Evolutionary conservation across 2,888 invertebrate genomes (phyloP).

Genomic region (Barypeithes pellucidus): DNA sequence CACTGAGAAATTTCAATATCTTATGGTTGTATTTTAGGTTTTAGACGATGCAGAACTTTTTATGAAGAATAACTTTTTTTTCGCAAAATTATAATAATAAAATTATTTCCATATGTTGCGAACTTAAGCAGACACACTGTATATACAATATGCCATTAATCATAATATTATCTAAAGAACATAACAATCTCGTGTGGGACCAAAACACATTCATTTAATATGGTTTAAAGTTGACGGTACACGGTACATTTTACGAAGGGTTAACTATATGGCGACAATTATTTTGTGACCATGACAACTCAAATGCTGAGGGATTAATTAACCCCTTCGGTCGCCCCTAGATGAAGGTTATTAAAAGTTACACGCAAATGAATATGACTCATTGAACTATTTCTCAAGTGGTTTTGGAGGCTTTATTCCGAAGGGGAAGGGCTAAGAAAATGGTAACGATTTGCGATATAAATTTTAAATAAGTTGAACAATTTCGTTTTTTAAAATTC

Average conservation of each 20-base stretch:
- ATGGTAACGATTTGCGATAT: slow-evolving; percentile 14
- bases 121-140: not conserved
- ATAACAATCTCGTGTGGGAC: not conserved
- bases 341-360: slow-evolving; percentile 66
- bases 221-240: slow-evolving; percentile 33
- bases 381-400: slow-evolving; percentile 64
- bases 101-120: too few relatives aligned
- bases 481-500: too few relatives aligned
- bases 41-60: too few relatives aligned
- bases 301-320: slow-evolving; percentile 68
- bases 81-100: too few relatives aligned
- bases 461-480: too few relatives aligned
- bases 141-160: not conserved
- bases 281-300: slow-evolving; percentile 68
- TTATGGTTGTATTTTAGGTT: too few relatives aligned
- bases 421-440: slow-evolving; percentile 36
- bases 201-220: slow-evolving; percentile 40
- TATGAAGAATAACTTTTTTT: too few relatives aligned
- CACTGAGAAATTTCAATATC: too few relatives aligned
- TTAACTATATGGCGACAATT: slow-evolving; percentile 62
- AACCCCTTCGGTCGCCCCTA: slow-evolving; percentile 65
- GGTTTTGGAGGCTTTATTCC: slow-evolving; percentile 55
- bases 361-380: slow-evolving; percentile 67
- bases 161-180: slow-evolving; percentile 12
- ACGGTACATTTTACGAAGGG: slow-evolving; percentile 41